Percentiles rank a stretch among this genome's conserved stretches.
phyloP scores from a whole-genome alignment of 2,113 vertebrate species.

The Xyrauchen texanus region DNA sequence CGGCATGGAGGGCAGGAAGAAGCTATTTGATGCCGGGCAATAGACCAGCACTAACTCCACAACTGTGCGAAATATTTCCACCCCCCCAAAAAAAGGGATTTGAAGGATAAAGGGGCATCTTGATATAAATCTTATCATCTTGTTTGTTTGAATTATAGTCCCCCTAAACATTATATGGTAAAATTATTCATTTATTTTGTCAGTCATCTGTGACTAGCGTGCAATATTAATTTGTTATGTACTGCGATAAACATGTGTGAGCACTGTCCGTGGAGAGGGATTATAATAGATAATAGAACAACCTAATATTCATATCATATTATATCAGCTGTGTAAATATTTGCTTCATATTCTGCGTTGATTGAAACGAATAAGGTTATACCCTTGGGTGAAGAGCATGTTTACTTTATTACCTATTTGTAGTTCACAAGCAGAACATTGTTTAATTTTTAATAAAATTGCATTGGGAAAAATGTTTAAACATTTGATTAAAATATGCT shows the following conservation, averaged over 20 bases:
- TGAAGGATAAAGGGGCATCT: background rate
- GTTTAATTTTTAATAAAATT: conserved; percentile 14
- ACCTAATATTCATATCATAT: conserved; percentile 38
- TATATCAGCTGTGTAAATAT: conserved; percentile 49
- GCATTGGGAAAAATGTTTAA: background rate
- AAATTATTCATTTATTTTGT: conserved; percentile 35
- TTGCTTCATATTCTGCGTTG: conserved; percentile 34
- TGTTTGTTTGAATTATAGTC: conserved; percentile 29
- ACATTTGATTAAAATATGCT: conserved; percentile 2
- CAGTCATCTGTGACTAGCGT: conserved; percentile 20
- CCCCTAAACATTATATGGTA: conserved; percentile 19
- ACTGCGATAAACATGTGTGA: conserved; percentile 10
- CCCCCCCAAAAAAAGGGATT: background rate
- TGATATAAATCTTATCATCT: background rate
- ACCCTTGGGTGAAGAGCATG: conserved; percentile 23
- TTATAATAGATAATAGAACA: background rate
- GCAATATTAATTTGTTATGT: conserved; percentile 25
- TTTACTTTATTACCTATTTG: conserved; percentile 16
- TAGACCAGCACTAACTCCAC: conserved; percentile 21
- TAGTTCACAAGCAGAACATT: background rate
- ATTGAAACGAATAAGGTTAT: conserved; percentile 45
- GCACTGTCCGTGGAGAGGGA: conserved; percentile 29
- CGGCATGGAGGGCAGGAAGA: conserved; percentile 72
- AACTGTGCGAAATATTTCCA: background rate
- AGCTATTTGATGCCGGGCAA: conserved; percentile 64